Conservation (phyloP, 2,888 invertebrate species). For the Arctia plantaginis region DNA sequence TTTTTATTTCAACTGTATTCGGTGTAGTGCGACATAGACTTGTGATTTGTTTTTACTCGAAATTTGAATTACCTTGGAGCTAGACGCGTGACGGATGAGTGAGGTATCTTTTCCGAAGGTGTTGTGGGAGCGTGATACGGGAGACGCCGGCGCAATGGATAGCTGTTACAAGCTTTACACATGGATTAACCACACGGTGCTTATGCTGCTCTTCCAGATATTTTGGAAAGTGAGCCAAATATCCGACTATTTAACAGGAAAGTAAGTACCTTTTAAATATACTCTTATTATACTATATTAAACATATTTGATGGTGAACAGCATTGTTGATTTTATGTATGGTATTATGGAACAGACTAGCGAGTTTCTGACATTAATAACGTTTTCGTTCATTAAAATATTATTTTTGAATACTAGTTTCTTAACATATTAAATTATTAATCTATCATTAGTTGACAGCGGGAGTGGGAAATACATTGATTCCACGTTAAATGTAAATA, state of each 20-base stretch:
- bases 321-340: background rate
- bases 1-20: slow-evolving; percentile 34
- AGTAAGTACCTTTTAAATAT: slow-evolving; percentile 66
- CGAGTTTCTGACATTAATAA: background rate
- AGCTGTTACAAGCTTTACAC: slow-evolving; percentile 81
- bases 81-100: slow-evolving; percentile 78
- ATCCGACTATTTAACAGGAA: slow-evolving; percentile 79
- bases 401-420: too few relatives aligned
- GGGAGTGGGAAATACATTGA: background rate
- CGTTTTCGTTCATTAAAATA: background rate
- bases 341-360: background rate
- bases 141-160: slow-evolving; percentile 76
- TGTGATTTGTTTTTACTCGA: slow-evolving; percentile 3
- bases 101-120: slow-evolving; percentile 75
- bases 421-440: background rate
- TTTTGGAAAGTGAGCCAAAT: slow-evolving; percentile 84
- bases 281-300: background rate
- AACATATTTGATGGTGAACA: background rate
- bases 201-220: slow-evolving; percentile 82
- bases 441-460: background rate
- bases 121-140: slow-evolving; percentile 72
- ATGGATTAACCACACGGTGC: slow-evolving; percentile 80
- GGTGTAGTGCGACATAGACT: slow-evolving; percentile 16
- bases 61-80: slow-evolving; percentile 61
- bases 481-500: background rate